These are phyloP conservation scores for Desoria tigrina DNA, from an alignment of 2,888 invertebrate species.

Conservation along the genomic window DNA sequence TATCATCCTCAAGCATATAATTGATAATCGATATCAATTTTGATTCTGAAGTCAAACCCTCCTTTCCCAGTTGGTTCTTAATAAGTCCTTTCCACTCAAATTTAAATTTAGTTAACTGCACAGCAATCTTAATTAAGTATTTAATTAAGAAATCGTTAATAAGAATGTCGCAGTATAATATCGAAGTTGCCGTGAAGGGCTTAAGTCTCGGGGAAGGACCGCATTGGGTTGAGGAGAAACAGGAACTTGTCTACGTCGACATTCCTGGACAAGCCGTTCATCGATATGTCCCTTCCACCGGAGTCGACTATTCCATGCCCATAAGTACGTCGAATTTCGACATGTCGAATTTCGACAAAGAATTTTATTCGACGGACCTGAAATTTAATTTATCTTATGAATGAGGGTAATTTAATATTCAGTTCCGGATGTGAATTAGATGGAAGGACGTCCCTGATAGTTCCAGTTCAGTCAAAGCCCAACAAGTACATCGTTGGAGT, in stretches of 20 bases:
- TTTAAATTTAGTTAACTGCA: too few relatives aligned
- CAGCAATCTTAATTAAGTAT: too few relatives aligned
- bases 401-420: neutral
- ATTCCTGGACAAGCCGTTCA: constrained; percentile 24
- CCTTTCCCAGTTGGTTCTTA: too few relatives aligned
- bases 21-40: too few relatives aligned
- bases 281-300: constrained; percentile 20
- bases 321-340: constrained; percentile 13
- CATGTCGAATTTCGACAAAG: neutral
- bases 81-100: too few relatives aligned
- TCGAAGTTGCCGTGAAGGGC: constrained; percentile 6
- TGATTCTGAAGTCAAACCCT: too few relatives aligned
- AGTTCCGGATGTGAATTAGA: constrained; percentile 3
- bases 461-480: constrained; percentile 13
- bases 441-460: constrained; percentile 6
- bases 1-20: too few relatives aligned
- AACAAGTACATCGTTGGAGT: constrained; percentile 15
- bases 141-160: too few relatives aligned
- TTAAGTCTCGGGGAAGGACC: constrained; percentile 23
- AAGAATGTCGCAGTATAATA: constrained; percentile 17
- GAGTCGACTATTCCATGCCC: neutral
- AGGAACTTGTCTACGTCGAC: constrained; percentile 23
- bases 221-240: constrained; percentile 19
- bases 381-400: neutral
- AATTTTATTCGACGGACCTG: neutral